These are phyloP conservation scores for Drosophila nasuta DNA, from an alignment of 1,140 invertebrate genomes.

Conservation along the genomic window DNA sequence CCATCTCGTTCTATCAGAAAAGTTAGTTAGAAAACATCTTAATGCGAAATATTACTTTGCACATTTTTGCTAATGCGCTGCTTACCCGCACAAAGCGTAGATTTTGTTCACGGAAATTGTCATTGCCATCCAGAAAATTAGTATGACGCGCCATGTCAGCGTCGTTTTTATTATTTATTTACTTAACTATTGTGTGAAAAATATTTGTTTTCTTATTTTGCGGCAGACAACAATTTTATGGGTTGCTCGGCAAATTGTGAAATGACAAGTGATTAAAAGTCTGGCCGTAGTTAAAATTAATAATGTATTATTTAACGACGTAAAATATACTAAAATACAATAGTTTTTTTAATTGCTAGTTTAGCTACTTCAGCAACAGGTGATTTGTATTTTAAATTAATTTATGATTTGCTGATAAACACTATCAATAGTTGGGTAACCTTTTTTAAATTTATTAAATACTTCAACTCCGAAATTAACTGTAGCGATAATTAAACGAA, in stretches of 20 bases:
- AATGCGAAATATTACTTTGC: neutral
- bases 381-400: neutral
- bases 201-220: neutral
- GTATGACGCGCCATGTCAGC: conserved; percentile 61
- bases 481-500: no score
- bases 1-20: conserved; percentile 73
- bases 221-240: conserved; percentile 2
- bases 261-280: neutral
- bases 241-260: conserved; percentile 1
- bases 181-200: conserved; percentile 8
- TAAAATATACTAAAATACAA: neutral
- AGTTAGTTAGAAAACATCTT: no score
- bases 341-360: no score
- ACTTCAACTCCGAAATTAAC: no score
- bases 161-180: neutral
- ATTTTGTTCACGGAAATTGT: conserved; percentile 85
- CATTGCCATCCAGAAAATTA: conserved; percentile 74
- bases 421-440: conserved; percentile 2
- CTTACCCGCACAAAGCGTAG: conserved; percentile 84
- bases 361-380: no score
- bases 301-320: neutral
- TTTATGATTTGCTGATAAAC: neutral
- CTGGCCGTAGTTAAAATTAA: neutral
- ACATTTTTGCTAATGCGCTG: neutral
- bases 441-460: no score